Evolutionary conservation across 2,113 vertebrate genomes (phyloP).

Genomic region (Cinclus mexicanus): DNA sequence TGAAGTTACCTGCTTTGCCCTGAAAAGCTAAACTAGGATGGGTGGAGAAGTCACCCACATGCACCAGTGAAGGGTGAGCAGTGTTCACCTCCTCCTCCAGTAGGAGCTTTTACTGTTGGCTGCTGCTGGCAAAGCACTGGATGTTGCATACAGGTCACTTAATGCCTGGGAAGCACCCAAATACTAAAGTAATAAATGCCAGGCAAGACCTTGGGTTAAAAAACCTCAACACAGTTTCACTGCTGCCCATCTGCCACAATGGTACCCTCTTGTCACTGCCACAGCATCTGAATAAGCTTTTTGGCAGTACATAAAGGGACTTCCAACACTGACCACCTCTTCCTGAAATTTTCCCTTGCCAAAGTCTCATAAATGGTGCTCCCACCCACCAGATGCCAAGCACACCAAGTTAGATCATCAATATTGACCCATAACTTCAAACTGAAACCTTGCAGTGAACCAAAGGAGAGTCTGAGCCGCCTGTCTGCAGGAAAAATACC

Average conservation of each 20-base stretch:
- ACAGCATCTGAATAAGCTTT: background rate
- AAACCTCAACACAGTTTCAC: background rate
- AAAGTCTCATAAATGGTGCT: background rate
- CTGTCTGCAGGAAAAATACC: background rate
- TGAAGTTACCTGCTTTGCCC: background rate
- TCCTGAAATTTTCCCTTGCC: background rate
- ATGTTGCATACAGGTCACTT: background rate
- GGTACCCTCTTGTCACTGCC: background rate
- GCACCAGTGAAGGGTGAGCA: background rate
- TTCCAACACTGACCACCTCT: background rate
- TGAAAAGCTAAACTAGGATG: background rate
- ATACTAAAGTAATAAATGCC: background rate
- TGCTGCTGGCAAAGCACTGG: background rate
- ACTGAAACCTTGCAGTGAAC: background rate
- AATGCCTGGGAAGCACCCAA: background rate
- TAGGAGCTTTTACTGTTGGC: background rate
- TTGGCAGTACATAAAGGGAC: background rate
- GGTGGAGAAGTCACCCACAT: background rate
- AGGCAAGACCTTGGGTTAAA: background rate
- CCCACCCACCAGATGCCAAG: background rate
- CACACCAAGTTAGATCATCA: background rate
- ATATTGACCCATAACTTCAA: rapidly evolving
- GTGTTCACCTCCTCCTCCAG: background rate
- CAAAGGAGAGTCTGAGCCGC: background rate
- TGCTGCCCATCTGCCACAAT: background rate